Evolutionary conservation across 2,113 vertebrate genomes (phyloP), one percentile per base, ranked within the genome.

Genomic region (Heteronetta atricapilla): DNA sequence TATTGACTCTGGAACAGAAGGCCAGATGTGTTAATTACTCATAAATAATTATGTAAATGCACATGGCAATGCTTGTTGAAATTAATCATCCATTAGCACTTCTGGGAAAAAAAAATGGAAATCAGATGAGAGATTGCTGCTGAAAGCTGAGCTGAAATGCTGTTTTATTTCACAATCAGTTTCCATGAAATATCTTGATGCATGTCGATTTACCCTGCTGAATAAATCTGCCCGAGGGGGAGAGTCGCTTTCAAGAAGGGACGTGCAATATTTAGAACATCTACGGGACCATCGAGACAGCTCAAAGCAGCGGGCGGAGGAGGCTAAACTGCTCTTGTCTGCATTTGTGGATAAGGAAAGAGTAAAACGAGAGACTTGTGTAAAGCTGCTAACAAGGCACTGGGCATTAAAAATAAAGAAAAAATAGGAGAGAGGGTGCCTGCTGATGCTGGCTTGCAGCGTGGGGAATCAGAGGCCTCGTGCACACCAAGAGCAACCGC

Each of bases 41-140:
- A 28, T 72, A 90, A 96, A 88, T 82, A 82, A 78, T 94, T 89
- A 95, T 83, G 89, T 10, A 88, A 74, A 93, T 86, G 58, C 11
- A 42, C 38, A 18, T 11, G 76, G 78, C 44, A 17, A 62, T 6
- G 42, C 60, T 63, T 55, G 64, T 64, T 88, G 72, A 83, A 88
- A 95, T 88, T 88, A 94, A 86, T 70, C 31, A 67, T 55, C 88
- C 70, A 67, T 89, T 82, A 92, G 31, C 67, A 38, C 29, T 6
- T 17, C 26, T 77, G 18, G 2, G 36, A 58, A 34, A 55, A 29
- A 50, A 2, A 44, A 34, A 68, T 44, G 78, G 50, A 52, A 88
- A 74, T 50, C 67, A 88, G 88, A 33, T 38, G 89, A 91, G 75
- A 38, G 20, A 33, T 13, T 55, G 89, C 36, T 86, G 75, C 33